Evolutionary conservation across 2,888 invertebrate genomes (phyloP).

Genomic region (Stenolophus ochropezus): DNA sequence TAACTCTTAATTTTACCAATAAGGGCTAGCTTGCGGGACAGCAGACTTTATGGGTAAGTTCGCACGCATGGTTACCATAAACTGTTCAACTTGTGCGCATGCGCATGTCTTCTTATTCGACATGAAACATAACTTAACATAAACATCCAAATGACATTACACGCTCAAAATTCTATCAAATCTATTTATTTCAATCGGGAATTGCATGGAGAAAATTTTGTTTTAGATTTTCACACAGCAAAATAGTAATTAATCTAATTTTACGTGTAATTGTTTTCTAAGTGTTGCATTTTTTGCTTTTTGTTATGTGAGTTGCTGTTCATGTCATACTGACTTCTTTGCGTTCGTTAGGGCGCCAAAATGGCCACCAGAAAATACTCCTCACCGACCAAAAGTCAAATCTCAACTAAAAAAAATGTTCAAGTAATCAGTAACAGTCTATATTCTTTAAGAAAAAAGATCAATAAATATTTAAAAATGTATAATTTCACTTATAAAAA

Average conservation of each 20-base stretch:
- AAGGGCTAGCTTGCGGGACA: conserved; percentile 93
- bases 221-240: conserved; percentile 8
- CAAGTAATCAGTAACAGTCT: too few species aligned
- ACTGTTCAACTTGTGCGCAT: conserved; percentile 47
- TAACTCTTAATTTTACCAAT: conserved; percentile 25
- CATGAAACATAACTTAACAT: conserved; percentile 20
- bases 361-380: not conserved
- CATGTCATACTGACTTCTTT: conserved; percentile 49
- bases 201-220: conserved; percentile 20
- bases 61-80: conserved; percentile 8
- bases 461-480: too few species aligned
- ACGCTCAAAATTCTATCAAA: conserved; percentile 17
- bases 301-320: conserved; percentile 53
- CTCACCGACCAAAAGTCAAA: too few species aligned
- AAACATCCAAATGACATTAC: conserved; percentile 30
- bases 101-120: conserved; percentile 40
- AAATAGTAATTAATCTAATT: conserved; percentile 43
- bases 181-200: conserved; percentile 41
- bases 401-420: too few species aligned
- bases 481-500: too few species aligned
- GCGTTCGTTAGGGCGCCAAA: conserved; percentile 21
- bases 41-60: conserved; percentile 90
- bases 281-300: conserved; percentile 56
- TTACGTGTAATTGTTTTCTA: conserved; percentile 54
- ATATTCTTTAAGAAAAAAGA: too few species aligned